These are phyloP conservation scores for Auanema freiburgensis DNA, from an alignment of 2,888 invertebrate genomes.

Conservation along the genomic window DNA sequence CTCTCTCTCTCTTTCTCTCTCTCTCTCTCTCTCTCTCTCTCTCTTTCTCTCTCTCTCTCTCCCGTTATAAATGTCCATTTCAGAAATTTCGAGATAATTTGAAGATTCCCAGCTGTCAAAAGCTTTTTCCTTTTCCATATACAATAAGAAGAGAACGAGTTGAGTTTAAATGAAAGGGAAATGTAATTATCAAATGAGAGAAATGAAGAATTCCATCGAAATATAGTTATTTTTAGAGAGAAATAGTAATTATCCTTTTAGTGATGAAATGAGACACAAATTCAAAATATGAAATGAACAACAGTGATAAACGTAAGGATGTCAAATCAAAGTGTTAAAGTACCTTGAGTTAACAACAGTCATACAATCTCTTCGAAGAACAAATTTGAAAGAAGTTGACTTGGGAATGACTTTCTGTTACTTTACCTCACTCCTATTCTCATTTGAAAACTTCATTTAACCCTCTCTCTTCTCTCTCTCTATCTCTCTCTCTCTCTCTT, in stretches of 20 bases:
- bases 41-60: conserved; percentile 3
- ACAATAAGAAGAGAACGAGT: conserved; percentile 10
- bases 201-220: neutral
- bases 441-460: no score
- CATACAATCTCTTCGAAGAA: no score
- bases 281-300: no score
- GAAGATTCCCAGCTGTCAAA: conserved; percentile 14
- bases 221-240: no score
- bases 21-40: neutral
- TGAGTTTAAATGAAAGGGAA: conserved; percentile 4
- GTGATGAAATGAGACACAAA: neutral
- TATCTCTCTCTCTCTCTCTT: no score
- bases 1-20: conserved; percentile 6
- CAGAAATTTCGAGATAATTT: neutral
- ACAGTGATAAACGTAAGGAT: no score
- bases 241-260: neutral
- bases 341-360: no score
- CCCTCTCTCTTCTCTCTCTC: no score
- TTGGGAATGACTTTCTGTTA: no score
- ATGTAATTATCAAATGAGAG: conserved; percentile 8
- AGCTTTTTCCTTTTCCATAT: neutral
- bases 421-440: no score
- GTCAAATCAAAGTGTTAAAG: no score
- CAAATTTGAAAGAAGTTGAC: no score
- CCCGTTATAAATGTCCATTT: neutral